Percentiles rank a stretch among this genome's conserved stretches.
These are phyloP conservation scores for Heterocephalus glaber DNA, from an alignment of 2,113 vertebrate genomes.

Conservation along the genomic window DNA sequence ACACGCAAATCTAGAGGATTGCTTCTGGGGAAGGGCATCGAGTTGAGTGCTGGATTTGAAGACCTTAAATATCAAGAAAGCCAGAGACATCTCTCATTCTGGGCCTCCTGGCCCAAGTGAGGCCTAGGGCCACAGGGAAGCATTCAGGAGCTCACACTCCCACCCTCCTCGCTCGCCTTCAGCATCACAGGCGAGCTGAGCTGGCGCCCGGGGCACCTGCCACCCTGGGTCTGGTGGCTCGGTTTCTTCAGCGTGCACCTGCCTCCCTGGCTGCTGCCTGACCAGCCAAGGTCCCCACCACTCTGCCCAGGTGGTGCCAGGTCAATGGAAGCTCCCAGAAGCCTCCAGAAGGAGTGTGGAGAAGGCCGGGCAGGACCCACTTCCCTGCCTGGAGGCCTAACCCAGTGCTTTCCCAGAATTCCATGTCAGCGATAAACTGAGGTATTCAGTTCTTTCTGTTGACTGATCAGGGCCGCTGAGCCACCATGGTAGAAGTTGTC, in stretches of 20 bases:
- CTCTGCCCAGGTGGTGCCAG: neutral
- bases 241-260: neutral
- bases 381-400: neutral
- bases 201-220: neutral
- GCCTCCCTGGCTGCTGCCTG: neutral
- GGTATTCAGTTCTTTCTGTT: neutral
- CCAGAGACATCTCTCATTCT: neutral
- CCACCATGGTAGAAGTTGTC: neutral
- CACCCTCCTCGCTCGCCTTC: neutral
- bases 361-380: neutral
- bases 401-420: neutral
- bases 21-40: neutral
- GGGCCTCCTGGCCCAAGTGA: neutral
- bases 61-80: neutral
- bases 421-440: accelerated
- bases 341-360: neutral
- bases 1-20: neutral
- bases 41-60: neutral
- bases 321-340: neutral
- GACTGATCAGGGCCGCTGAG: neutral
- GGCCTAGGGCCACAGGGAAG: neutral
- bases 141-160: neutral
- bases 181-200: neutral
- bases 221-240: neutral
- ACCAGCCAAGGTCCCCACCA: no score